Evolutionary conservation across 2,888 invertebrate genomes (phyloP), one percentile per base, ranked within the genome.

Genomic region (Eristalis tenax): DNA sequence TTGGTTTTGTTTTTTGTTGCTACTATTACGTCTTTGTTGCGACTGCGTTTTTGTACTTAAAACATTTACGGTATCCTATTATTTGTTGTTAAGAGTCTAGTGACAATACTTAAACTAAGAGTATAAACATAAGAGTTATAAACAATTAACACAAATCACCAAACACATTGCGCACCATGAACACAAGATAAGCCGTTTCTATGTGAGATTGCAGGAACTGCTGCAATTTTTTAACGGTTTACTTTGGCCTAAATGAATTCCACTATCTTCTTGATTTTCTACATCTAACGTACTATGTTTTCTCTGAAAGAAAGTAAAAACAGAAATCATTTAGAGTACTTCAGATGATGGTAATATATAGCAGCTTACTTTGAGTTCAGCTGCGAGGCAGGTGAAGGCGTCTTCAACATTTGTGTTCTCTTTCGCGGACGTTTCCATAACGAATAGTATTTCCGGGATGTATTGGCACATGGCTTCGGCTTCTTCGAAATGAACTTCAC

Each of bases 321-420:
- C 4, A 10, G 0, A 15, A 50, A 2, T 6, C 18, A 56, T 56
- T 59, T 26, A 79, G 38, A 26, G 18, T 11, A 8, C 38, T 23
- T 38, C 4, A 43, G 15, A 43, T 23, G 15, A 38, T 13, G 38
- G 13, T 13, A 13, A 11, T 38, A 4, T 38, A 13, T n/a, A 18
- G 50, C 50, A 18, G n/a, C n/a, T n/a, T 91, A 96, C 97, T 95
- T 98, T 98, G 84, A 98, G 94, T 94, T 98, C 97, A 69, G 96
- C 96, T 76, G 98, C 98, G 91, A 98, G 94, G 91, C 96, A 96
- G 84, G 96, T 94, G 93, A 98, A 98, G 88, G 97, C 96, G 90
- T 97, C 96, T 92, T 98, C 98, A 89, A 98, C 96, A 93, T 98
- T 98, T 69, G 96, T 96, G 91, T 98, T 98, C 90, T 97, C 97